phyloP scores from a whole-genome alignment of 2,888 invertebrate species.

The Macaria notata region DNA sequence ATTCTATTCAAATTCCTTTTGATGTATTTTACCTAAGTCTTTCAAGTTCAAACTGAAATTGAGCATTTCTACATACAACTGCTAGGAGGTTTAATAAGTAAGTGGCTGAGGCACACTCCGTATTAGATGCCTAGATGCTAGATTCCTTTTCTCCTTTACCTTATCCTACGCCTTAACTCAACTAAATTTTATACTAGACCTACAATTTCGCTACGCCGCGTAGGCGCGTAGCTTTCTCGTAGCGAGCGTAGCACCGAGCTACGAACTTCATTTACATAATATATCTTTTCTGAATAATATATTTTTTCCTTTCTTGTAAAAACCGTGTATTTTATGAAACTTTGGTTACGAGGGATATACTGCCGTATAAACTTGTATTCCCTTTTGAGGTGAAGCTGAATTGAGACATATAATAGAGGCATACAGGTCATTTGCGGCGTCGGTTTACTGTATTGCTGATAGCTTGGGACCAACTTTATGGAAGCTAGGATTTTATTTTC shows the following conservation, averaged over 20 bases:
- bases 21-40: too few species aligned
- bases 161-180: too few species aligned
- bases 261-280: constrained; percentile 22
- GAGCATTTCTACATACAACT: too few species aligned
- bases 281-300: constrained; percentile 18
- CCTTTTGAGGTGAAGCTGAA: constrained; percentile 3
- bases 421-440: background rate
- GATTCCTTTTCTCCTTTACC: too few species aligned
- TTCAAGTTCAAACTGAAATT: too few species aligned
- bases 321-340: constrained; percentile 19
- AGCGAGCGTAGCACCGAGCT: constrained; percentile 31
- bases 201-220: constrained; percentile 36
- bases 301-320: constrained; percentile 8
- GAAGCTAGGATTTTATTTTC: too few species aligned
- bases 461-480: too few species aligned
- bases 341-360: constrained; percentile 14
- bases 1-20: too few species aligned
- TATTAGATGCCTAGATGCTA: too few species aligned
- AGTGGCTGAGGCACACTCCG: too few species aligned
- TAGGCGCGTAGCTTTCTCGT: constrained; percentile 15
- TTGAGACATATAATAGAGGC: background rate
- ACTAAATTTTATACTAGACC: constrained; percentile 2
- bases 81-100: too few species aligned
- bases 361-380: constrained; percentile 10
- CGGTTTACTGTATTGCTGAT: too few species aligned